Percentiles rank a stretch among this genome's conserved stretches.
Conservation (phyloP, 1,140 invertebrate species). For the Drosophila truncata region DNA sequence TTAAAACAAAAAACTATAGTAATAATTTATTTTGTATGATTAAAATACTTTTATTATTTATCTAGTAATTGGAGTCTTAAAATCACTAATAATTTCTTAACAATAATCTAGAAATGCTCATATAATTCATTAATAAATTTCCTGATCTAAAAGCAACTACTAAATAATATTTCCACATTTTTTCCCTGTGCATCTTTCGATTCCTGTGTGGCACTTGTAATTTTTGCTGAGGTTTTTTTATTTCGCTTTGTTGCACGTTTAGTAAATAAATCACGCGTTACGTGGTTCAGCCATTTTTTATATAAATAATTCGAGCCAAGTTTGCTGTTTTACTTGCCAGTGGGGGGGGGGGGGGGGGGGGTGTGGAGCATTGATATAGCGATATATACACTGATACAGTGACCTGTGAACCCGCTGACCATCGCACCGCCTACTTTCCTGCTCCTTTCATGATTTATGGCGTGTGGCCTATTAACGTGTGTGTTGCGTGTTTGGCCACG, state of each 20-base stretch:
- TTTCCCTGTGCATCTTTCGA: conserved; percentile 17
- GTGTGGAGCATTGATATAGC: conserved; percentile 44
- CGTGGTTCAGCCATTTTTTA: conserved; percentile 75
- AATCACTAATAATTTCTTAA: background rate
- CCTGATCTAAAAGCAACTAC: background rate
- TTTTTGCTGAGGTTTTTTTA: conserved; percentile 78
- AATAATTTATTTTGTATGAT: background rate
- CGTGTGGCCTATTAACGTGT: conserved; percentile 76
- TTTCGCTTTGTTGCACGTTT: conserved; percentile 75
- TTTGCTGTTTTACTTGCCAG: conserved; percentile 38
- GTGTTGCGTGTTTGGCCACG: conserved; percentile 47
- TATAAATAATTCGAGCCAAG: conserved; percentile 78
- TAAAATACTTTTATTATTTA: background rate
- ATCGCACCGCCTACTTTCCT: conserved; percentile 44
- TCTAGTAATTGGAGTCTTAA: background rate
- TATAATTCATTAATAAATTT: background rate
- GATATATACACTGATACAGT: conserved; percentile 52
- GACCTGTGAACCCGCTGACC: conserved; percentile 51
- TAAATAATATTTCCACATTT: background rate
- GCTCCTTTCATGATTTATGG: conserved; percentile 71
- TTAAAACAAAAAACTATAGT: background rate
- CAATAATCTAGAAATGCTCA: background rate
- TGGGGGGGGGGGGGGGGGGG: background rate
- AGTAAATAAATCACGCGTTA: conserved; percentile 83
- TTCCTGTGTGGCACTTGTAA: conserved; percentile 60